phyloP scores from a whole-genome alignment of 2,113 vertebrate species.

The Rhabdornis inornatus region DNA sequence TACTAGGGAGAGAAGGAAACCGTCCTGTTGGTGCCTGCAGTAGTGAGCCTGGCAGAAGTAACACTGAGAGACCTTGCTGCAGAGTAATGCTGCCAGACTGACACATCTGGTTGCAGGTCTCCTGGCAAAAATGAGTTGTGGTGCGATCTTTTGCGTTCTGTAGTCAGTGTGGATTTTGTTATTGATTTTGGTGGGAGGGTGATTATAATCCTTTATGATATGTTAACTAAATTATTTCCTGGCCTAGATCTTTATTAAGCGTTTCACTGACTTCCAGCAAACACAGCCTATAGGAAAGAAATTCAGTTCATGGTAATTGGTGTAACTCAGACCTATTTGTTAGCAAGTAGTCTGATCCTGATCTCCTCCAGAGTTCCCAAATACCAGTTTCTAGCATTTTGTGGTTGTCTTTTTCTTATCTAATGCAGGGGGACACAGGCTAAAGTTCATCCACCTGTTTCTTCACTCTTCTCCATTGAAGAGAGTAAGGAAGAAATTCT shows the following conservation, averaged over 20 bases:
- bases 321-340: background rate
- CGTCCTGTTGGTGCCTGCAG: background rate
- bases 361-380: background rate
- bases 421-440: background rate
- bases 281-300: background rate
- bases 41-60: background rate
- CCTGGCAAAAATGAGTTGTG: background rate
- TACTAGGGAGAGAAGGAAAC: background rate
- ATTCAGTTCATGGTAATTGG: background rate
- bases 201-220: background rate
- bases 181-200: background rate
- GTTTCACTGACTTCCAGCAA: background rate
- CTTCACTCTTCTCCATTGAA: background rate
- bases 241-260: background rate
- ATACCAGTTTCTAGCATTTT: background rate
- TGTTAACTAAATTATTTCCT: background rate
- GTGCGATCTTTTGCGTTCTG: background rate
- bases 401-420: background rate
- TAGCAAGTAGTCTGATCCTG: background rate
- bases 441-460: background rate
- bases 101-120: background rate
- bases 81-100: background rate
- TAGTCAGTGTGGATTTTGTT: background rate
- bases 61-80: background rate
- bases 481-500: background rate